Evolutionary conservation across 1,140 invertebrate species (phyloP).

Genomic region (Brachionus manjavacas): DNA sequence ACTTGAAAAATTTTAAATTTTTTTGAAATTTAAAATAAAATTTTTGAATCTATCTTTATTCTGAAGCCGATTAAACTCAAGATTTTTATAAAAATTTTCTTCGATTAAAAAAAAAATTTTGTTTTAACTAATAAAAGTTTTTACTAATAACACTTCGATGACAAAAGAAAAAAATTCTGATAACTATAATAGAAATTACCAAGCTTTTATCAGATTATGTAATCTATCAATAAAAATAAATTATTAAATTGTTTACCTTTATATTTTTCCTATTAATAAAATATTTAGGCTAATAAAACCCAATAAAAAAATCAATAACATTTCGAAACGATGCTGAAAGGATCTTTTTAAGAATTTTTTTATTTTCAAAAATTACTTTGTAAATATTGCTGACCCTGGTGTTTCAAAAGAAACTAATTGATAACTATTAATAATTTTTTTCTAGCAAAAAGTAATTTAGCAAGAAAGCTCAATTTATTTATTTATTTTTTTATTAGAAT

Average conservation of each 20-base stretch:
- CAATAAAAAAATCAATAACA: not conserved
- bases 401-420: not conserved
- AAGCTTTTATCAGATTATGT: not conserved
- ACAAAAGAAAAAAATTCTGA: not conserved
- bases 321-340: not conserved
- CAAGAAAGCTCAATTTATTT: too few relatives aligned
- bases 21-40: too few relatives aligned
- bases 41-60: too few relatives aligned
- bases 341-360: not conserved
- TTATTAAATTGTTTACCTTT: not conserved
- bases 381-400: not conserved
- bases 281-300: not conserved
- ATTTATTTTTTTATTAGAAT: too few relatives aligned
- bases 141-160: not conserved
- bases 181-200: not conserved
- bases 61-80: too few relatives aligned
- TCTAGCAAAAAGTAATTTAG: too few relatives aligned
- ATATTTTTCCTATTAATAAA: not conserved
- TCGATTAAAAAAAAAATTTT: too few relatives aligned
- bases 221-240: not conserved
- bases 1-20: too few relatives aligned
- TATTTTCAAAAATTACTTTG: not conserved
- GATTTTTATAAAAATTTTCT: too few relatives aligned
- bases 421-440: too few relatives aligned
- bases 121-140: not conserved